These are phyloP conservation scores for Strigops habroptila DNA, from an alignment of 2,113 vertebrate species.

Conservation along the genomic window DNA sequence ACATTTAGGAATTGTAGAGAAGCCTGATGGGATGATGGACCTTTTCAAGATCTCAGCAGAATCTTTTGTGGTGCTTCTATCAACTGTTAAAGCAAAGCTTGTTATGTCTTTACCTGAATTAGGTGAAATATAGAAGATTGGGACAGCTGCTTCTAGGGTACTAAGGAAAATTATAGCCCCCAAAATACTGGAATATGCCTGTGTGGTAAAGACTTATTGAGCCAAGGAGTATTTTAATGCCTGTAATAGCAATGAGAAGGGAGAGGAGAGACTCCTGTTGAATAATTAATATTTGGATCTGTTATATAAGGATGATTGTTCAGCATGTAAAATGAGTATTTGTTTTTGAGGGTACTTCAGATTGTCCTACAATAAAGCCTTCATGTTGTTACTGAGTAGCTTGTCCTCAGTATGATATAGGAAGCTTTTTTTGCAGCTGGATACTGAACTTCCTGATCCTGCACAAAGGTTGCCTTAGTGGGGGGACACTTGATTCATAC, in stretches of 20 bases:
- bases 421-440: neutral
- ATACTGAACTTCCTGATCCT: neutral
- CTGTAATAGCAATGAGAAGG: neutral
- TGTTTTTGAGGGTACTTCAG: neutral
- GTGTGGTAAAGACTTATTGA: neutral
- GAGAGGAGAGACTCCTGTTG: neutral
- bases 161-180: neutral
- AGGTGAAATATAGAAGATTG: neutral
- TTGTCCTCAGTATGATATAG: neutral
- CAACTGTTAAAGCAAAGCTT: neutral
- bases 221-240: neutral
- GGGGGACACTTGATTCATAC: neutral
- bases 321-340: neutral
- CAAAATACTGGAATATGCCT: neutral
- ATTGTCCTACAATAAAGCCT: neutral
- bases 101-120: neutral
- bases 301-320: neutral
- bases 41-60: neutral
- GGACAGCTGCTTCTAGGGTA: neutral
- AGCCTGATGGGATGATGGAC: neutral
- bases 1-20: neutral
- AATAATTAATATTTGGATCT: neutral
- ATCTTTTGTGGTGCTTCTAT: neutral
- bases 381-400: neutral
- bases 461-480: neutral